phyloP scores from a whole-genome alignment of 2,888 invertebrate genomes.

The Drosophila differens region DNA sequence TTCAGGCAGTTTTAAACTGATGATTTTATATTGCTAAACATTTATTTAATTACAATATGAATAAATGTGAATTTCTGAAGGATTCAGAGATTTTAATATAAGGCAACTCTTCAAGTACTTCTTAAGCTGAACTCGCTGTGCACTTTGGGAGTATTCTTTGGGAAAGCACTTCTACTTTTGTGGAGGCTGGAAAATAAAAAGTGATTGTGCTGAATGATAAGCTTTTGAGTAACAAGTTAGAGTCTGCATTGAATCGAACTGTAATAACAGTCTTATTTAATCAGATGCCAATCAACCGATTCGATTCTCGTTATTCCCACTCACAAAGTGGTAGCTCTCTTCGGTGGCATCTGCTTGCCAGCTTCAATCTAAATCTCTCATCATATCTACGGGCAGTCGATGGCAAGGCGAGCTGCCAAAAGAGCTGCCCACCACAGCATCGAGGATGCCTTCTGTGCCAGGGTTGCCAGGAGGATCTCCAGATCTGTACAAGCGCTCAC shows the following conservation, averaged over 20 bases:
- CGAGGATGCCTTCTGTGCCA: constrained; percentile 13
- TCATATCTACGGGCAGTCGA: constrained; percentile 38
- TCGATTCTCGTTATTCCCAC: constrained; percentile 15
- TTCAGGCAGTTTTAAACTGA: background rate
- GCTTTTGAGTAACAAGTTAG: background rate
- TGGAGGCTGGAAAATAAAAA: background rate
- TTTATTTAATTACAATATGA: background rate
- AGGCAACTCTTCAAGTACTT: background rate
- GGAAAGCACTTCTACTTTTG: rapidly evolving
- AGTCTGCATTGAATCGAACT: background rate
- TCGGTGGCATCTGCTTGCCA: constrained; percentile 60
- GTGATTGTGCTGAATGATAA: background rate
- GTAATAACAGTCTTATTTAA: background rate
- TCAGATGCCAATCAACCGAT: constrained; percentile 9
- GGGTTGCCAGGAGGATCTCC: background rate
- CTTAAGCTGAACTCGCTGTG: background rate
- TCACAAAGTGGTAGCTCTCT: constrained; percentile 42
- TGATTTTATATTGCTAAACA: background rate
- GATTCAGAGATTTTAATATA: background rate
- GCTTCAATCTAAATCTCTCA: constrained; percentile 42
- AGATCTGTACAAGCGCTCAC: constrained; percentile 31
- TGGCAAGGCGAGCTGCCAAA: constrained; percentile 68
- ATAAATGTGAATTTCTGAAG: too few species aligned
- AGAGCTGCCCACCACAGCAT: constrained; percentile 53
- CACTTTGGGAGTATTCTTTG: background rate